Conservation (phyloP, 2,797 vertebrate species). For the Jordanella pulchra region DNA sequence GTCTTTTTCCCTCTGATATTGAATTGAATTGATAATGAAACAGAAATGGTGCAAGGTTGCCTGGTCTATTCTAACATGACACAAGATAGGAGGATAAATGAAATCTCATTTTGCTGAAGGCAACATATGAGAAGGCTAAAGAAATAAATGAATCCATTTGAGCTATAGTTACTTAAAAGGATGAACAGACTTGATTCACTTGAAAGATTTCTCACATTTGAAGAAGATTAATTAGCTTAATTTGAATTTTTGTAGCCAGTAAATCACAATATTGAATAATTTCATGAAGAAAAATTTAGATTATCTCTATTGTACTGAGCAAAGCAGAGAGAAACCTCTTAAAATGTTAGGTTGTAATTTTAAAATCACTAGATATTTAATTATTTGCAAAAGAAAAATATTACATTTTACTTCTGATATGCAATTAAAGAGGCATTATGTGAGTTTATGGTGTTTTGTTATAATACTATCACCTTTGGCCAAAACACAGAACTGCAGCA, state of each 20-base stretch:
- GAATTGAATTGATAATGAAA: slow-evolving; percentile 62
- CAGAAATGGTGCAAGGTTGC: slow-evolving; percentile 51
- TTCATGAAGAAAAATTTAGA: slow-evolving; percentile 30
- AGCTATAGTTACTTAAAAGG: slow-evolving; percentile 24
- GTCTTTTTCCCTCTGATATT: slow-evolving; percentile 49
- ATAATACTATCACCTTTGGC: too few relatives aligned
- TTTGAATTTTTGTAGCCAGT: slow-evolving; percentile 20
- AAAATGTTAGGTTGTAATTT: neutral
- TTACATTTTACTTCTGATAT: slow-evolving; percentile 6
- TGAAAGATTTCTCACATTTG: slow-evolving; percentile 37
- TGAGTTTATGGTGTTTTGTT: too few relatives aligned
- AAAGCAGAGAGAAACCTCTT: slow-evolving; percentile 1
- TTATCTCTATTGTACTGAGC: slow-evolving; percentile 26
- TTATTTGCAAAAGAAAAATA: slow-evolving; percentile 15
- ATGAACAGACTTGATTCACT: slow-evolving; percentile 35
- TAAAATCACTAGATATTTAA: neutral
- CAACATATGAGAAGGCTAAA: slow-evolving; percentile 40
- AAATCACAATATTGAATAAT: slow-evolving; percentile 19
- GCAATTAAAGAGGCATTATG: too few relatives aligned
- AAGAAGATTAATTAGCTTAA: slow-evolving; percentile 29
- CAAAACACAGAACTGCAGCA: too few relatives aligned
- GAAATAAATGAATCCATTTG: slow-evolving; percentile 56
- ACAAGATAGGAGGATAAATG: slow-evolving; percentile 52
- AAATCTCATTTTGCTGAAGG: slow-evolving; percentile 61
- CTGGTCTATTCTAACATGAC: slow-evolving; percentile 49